Percentiles rank a stretch among this genome's conserved stretches.
These are phyloP conservation scores for Phataginus tricuspis DNA, from an alignment of 2,797 vertebrate species.

Conservation along the genomic window DNA sequence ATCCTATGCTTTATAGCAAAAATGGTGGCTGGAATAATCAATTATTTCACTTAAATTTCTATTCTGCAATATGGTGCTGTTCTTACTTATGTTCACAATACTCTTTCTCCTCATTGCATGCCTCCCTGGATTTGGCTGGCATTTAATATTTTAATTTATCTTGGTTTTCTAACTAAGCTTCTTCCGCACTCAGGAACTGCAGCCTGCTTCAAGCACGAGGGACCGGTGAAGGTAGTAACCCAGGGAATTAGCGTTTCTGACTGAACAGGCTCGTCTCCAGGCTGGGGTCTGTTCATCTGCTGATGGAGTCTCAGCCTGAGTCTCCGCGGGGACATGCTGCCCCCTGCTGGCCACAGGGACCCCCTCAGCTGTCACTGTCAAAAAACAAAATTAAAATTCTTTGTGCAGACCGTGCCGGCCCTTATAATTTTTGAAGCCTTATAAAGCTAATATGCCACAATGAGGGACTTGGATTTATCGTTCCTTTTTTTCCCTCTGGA, in stretches of 20 bases:
- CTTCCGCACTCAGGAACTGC: neutral
- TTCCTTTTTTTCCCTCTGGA: neutral
- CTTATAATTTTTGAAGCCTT: slow-evolving; percentile 3
- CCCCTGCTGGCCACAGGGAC: slow-evolving; percentile 83
- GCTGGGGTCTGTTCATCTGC: fast-evolving
- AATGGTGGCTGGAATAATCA: neutral
- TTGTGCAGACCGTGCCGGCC: neutral
- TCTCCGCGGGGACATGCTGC: slow-evolving; percentile 82
- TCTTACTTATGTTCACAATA: slow-evolving; percentile 2
- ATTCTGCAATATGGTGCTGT: neutral
- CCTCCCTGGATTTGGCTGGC: neutral
- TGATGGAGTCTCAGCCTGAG: neutral
- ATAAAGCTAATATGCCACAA: slow-evolving; percentile 27
- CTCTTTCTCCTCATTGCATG: neutral
- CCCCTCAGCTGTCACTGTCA: slow-evolving; percentile 38
- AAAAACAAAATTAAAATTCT: neutral
- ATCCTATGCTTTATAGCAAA: neutral
- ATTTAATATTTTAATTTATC: slow-evolving; percentile 2
- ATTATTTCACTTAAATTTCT: slow-evolving; percentile 14
- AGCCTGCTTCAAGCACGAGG: neutral
- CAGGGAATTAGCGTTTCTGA: neutral
- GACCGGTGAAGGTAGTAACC: neutral
- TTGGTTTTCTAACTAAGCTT: slow-evolving; percentile 5
- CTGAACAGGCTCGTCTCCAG: neutral
- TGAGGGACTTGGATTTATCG: neutral